Conservation (phyloP, 2,113 vertebrate genomes). For the Onychorhynchus coronatus region DNA sequence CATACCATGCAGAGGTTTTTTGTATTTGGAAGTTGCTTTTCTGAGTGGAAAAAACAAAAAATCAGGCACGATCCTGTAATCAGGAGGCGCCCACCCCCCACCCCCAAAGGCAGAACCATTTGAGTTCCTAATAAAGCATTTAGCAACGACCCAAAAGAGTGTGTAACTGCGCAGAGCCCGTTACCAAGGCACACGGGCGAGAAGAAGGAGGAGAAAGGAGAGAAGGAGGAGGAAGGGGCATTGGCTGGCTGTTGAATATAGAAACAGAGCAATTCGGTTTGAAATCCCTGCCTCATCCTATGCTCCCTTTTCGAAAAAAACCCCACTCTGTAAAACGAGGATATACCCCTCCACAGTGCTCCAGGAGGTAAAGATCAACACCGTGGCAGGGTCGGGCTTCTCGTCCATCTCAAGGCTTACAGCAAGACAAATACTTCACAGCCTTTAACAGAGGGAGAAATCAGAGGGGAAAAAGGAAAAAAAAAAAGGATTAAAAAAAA, state of each 20-base stretch:
- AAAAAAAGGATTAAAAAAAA: no score
- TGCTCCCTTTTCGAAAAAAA: background rate
- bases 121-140: background rate
- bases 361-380: no score
- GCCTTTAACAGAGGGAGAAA: background rate
- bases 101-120: background rate
- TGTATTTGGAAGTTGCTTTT: background rate
- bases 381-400: accelerated
- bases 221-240: background rate
- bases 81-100: accelerated
- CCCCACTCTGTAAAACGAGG: background rate
- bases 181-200: background rate
- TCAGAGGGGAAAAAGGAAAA: background rate
- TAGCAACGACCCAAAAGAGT: background rate
- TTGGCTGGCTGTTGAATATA: background rate
- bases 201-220: background rate
- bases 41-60: background rate
- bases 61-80: background rate
- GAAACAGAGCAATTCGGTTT: background rate
- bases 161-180: background rate
- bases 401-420: background rate
- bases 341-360: background rate
- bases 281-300: background rate
- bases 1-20: background rate
- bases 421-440: background rate